Base-by-base conservation (phyloP, 2,888 invertebrate species). In the Cenopis cana region DNA sequence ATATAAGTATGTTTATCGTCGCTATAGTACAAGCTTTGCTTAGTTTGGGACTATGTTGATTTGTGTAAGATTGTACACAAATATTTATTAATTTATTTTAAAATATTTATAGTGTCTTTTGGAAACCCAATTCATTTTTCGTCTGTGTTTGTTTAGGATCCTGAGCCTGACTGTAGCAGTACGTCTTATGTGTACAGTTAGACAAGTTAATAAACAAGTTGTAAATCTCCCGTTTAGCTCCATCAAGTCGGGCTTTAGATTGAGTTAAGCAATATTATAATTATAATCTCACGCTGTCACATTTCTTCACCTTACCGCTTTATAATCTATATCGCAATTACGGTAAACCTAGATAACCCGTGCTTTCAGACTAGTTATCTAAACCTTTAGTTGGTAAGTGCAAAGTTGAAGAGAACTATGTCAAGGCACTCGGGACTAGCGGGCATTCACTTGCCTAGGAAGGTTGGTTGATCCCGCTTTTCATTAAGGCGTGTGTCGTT, bases 381-480 rank as follows among this genome's bases (percentile, higher is more conserved):
- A 64, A 59, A 56, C 29, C 46, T 49, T 68, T 38, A 24, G 38
- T 38, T 10, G 70, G 24, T 61, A 67, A 67, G 70, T 71, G 66
- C 66, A 66, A 66, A 73, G 75, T 73, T 75, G 69, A 76, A 74
- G 75, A 74, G 71, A 88, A 85, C 80, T 86, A 72, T 89, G 89
- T 85, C 89, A 89, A 89, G 90, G 89, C 84, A 78, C 78, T 80
- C 81, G 84, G 88, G 88, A 88, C 81, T 69, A 59, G 79, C 76
- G 70, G 76, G 78, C 85, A 79, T 86, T 88, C 85, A 85, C 85
- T 80, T 49, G 60, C 24, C 29, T 55, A 61, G 59, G 24, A 41
- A 52, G 64, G 54, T 70, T 54, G 57, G 41, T 56, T 29, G 60
- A 17, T 54, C 64, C 64, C 64, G 36, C 20, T 54, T 38, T 52